These are phyloP conservation scores for Nephrotoma flavescens DNA, from an alignment of 2,888 invertebrate species.

Conservation along the genomic window DNA sequence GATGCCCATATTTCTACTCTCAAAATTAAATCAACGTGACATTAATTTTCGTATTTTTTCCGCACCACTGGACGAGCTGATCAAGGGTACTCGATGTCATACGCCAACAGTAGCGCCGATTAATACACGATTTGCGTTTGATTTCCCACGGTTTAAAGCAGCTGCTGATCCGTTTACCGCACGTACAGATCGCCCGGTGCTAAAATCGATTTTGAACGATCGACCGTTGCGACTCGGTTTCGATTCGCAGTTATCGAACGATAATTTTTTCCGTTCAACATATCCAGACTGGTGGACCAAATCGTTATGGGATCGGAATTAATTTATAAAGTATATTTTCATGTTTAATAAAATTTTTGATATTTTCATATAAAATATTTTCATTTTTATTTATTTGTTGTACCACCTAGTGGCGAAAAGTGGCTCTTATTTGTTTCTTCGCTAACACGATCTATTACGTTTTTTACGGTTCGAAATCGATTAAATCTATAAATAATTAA, in stretches of 20 bases:
- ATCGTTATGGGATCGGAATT: background rate
- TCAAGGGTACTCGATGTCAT: slow-evolving; percentile 62
- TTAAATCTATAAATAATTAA: background rate
- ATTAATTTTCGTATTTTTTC: slow-evolving; percentile 64
- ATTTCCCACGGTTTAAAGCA: background rate
- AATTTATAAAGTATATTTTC: background rate
- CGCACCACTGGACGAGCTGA: slow-evolving; percentile 45
- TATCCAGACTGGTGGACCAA: background rate
- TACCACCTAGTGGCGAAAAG: background rate
- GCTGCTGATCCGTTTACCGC: background rate
- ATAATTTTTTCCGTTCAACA: background rate
- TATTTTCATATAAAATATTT: background rate
- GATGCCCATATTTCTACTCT: slow-evolving; percentile 62
- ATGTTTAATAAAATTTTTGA: background rate
- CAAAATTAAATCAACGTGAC: slow-evolving; percentile 54
- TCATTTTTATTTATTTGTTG: background rate
- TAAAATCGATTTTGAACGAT: background rate
- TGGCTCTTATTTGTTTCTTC: background rate
- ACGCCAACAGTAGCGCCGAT: slow-evolving; percentile 12
- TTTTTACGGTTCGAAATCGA: background rate
- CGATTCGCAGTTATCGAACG: background rate
- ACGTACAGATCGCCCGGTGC: background rate
- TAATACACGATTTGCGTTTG: background rate
- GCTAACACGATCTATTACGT: background rate
- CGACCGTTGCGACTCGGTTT: background rate